Evolutionary conservation across 2,797 vertebrate genomes (phyloP).

Genomic region (Tachyglossus aculeatus): DNA sequence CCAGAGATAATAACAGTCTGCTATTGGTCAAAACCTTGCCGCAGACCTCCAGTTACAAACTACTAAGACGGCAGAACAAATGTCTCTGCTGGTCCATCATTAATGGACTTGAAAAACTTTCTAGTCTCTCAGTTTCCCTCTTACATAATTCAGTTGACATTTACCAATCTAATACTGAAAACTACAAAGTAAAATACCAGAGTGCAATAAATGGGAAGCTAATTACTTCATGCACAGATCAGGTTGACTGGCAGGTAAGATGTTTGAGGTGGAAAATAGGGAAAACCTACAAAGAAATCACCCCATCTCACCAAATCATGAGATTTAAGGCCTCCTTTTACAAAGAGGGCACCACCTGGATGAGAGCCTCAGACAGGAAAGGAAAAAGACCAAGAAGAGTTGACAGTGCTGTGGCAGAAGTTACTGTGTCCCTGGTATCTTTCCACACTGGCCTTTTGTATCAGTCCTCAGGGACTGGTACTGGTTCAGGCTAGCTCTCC

Average conservation of each 20-base stretch:
- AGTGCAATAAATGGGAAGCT: too few relatives aligned
- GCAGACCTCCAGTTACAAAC: not conserved
- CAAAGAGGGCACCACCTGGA: not conserved
- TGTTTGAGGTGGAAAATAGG: too few relatives aligned
- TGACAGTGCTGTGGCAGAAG: not conserved
- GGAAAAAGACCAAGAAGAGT: not conserved
- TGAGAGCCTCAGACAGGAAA: not conserved
- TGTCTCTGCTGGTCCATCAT: not conserved
- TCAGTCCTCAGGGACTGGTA: not conserved
- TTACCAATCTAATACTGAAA: too few relatives aligned
- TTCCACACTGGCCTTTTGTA: not conserved
- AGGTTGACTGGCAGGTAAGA: too few relatives aligned
- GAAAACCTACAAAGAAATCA: not conserved
- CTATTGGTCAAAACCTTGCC: not conserved
- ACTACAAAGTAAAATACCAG: too few relatives aligned
- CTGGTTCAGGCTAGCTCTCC: not conserved
- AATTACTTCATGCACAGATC: too few relatives aligned
- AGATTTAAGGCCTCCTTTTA: not conserved
- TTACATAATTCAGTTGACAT: too few relatives aligned
- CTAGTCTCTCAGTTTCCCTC: not conserved
- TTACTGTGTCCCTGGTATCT: not conserved
- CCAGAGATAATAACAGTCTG: not conserved
- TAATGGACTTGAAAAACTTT: not conserved
- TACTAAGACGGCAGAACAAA: conserved; percentile 1
- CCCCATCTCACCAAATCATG: too few relatives aligned